phyloP scores from a whole-genome alignment of 2,113 vertebrate genomes.

The Hemichromis elongatus region DNA sequence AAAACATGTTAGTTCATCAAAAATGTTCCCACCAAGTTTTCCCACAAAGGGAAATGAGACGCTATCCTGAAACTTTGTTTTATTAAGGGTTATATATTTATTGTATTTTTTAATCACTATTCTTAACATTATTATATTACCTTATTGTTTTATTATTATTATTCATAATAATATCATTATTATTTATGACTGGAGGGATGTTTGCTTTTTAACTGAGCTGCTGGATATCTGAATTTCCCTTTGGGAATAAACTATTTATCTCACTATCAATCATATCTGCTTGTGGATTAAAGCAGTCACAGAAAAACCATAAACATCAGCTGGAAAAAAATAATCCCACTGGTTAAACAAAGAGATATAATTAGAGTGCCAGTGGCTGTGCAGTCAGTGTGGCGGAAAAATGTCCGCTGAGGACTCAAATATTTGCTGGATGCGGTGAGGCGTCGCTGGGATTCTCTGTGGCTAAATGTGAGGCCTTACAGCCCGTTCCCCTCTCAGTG shows the following conservation, averaged over 20 bases:
- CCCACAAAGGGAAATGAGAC: neutral
- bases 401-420: neutral
- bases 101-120: neutral
- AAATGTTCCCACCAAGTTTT: neutral
- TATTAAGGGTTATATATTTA: neutral
- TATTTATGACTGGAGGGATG: neutral
- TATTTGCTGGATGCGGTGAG: neutral
- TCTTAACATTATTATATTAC: neutral
- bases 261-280: neutral
- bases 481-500: constrained; percentile 5
- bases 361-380: neutral
- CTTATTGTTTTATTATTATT: neutral
- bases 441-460: neutral
- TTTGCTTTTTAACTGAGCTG: neutral
- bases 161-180: neutral
- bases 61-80: neutral
- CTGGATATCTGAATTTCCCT: neutral
- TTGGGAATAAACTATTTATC: neutral
- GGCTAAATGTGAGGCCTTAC: neutral
- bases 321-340: neutral
- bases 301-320: neutral
- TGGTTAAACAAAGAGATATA: neutral
- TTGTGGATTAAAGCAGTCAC: neutral
- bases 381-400: neutral
- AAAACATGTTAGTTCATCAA: neutral